Percentiles rank a stretch among this genome's conserved stretches.
Evolutionary conservation across 1,140 invertebrate genomes (phyloP).

Genomic region (Leptinotarsa lineolata): DNA sequence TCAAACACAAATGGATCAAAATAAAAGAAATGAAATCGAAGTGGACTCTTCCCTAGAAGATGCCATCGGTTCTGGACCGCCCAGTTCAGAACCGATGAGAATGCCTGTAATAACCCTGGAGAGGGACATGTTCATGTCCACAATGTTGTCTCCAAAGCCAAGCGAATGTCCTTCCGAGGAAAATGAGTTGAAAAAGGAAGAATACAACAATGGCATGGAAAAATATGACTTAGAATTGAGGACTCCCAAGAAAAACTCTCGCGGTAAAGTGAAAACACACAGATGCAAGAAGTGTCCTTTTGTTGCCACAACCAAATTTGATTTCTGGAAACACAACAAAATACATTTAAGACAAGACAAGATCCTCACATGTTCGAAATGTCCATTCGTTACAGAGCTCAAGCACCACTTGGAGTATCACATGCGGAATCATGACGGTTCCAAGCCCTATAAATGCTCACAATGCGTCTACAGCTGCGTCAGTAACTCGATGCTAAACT

Average conservation of each 20-base stretch:
- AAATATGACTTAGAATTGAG: conserved; percentile 66
- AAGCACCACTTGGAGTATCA: no score
- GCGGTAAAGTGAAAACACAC: conserved; percentile 79
- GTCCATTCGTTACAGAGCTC: conserved; percentile 97
- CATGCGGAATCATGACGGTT: conserved; percentile 91
- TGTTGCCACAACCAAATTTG: conserved; percentile 82
- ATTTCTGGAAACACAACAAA: conserved; percentile 92
- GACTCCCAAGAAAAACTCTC: conserved; percentile 52
- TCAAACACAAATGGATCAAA: conserved; percentile 51
- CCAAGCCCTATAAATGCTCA: conserved; percentile 92
- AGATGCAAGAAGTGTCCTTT: conserved; percentile 93
- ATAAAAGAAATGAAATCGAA: conserved; percentile 50
- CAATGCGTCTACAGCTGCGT: conserved; percentile 94
- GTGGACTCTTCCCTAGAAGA: conserved; percentile 48
- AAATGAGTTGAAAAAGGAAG: conserved; percentile 19
- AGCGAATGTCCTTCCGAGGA: conserved; percentile 33
- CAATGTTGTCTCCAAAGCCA: conserved; percentile 17
- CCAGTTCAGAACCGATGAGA: conserved; percentile 51
- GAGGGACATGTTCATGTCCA: conserved; percentile 38
- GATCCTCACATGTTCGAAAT: conserved; percentile 86
- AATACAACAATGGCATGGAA: conserved; percentile 41
- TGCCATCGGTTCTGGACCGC: conserved; percentile 55
- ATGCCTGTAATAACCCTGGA: conserved; percentile 42
- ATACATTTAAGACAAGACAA: conserved; percentile 93
- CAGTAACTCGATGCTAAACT: conserved; percentile 99